Evolutionary conservation across 1,140 invertebrate genomes (phyloP).

Genomic region (Micrasema longulum): DNA sequence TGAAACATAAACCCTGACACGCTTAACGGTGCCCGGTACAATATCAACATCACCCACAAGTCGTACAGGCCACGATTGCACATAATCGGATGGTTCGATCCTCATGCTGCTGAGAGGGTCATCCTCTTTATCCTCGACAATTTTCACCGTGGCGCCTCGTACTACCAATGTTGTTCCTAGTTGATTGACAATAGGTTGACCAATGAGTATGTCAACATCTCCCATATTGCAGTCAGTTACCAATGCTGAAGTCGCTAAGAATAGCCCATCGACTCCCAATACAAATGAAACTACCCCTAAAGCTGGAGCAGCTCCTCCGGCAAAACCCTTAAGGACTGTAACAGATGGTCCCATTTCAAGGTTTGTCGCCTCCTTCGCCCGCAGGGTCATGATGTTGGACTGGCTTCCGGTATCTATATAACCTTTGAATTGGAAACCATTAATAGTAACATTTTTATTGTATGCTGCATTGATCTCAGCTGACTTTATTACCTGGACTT

Average conservation of each 20-base stretch:
- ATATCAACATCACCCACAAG: neutral
- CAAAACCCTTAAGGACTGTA: neutral
- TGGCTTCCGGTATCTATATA: too few species aligned
- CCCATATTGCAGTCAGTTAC: neutral
- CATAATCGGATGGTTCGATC: conserved; percentile 50
- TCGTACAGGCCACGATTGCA: neutral
- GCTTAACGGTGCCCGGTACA: neutral
- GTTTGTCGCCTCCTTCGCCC: too few species aligned
- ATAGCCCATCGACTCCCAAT: neutral
- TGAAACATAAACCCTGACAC: neutral
- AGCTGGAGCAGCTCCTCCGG: neutral
- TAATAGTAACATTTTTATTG: neutral
- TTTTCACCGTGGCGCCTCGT: too few species aligned
- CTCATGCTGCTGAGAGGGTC: neutral
- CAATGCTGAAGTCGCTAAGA: neutral
- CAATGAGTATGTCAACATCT: neutral
- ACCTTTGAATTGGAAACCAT: neutral
- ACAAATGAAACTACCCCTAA: neutral
- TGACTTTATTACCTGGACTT: too few species aligned
- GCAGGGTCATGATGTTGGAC: too few species aligned
- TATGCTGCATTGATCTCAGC: too few species aligned
- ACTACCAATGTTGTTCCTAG: neutral
- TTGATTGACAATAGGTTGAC: neutral
- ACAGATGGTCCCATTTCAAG: neutral
- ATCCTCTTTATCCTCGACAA: neutral